Evolutionary conservation across 2,888 invertebrate genomes (phyloP).

Genomic region (Anaspis maculata): DNA sequence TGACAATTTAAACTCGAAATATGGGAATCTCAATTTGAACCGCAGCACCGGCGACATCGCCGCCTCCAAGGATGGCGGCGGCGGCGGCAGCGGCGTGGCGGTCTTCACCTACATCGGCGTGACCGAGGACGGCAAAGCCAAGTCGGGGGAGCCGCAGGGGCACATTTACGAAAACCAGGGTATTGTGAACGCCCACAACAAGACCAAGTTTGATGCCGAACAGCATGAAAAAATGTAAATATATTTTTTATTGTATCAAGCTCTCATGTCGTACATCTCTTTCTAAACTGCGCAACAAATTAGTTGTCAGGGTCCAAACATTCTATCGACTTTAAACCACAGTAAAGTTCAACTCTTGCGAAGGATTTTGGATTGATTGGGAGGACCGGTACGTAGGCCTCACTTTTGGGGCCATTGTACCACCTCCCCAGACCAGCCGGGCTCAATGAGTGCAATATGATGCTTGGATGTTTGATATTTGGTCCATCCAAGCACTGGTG

Average conservation of each 20-base stretch:
- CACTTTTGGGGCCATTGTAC: too few relatives aligned
- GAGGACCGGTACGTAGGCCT: too few relatives aligned
- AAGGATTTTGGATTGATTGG: too few relatives aligned
- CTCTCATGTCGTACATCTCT: constrained; percentile 2
- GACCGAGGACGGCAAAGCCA: constrained; percentile 33
- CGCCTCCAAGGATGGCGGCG: constrained; percentile 21
- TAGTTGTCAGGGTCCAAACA: too few relatives aligned
- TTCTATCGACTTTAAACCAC: too few relatives aligned
- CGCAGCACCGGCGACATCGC: constrained; percentile 33
- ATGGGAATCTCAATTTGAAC: constrained; percentile 28
- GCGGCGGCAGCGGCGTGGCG: constrained; percentile 14
- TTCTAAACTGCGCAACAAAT: background rate
- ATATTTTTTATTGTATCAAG: too few relatives aligned
- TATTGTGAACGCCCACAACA: constrained; percentile 32
- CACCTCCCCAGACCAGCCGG: too few relatives aligned
- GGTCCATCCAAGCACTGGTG: too few relatives aligned
- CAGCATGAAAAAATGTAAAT: constrained; percentile 37
- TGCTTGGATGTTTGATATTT: too few relatives aligned
- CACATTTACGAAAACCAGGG: constrained; percentile 40
- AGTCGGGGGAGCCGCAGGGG: too few relatives aligned
- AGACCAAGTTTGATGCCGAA: constrained; percentile 29
- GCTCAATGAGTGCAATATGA: too few relatives aligned
- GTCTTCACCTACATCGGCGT: constrained; percentile 41
- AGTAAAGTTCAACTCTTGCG: too few relatives aligned
- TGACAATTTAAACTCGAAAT: constrained; percentile 17